Conservation (phyloP, 2,888 invertebrate genomes). For the Spisula solida region DNA sequence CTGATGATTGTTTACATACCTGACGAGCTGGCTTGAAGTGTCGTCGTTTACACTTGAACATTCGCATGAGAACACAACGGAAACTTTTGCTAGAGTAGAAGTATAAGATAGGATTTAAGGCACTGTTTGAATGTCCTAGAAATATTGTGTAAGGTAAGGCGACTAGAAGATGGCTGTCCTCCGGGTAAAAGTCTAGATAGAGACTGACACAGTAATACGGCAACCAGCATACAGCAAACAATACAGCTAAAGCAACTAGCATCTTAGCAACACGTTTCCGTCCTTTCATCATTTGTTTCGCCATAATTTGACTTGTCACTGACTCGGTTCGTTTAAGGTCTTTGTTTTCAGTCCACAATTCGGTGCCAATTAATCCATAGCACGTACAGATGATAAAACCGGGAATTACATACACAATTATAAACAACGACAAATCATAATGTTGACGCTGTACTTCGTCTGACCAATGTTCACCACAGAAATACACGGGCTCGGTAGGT, state of each 20-base stretch:
- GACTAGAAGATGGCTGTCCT: constrained; percentile 84
- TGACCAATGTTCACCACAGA: constrained; percentile 91
- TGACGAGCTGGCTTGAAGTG: constrained; percentile 62
- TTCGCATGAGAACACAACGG: constrained; percentile 89
- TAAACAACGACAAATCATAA: constrained; percentile 92
- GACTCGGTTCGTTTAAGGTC: constrained; percentile 80
- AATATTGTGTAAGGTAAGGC: constrained; percentile 91
- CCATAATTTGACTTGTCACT: constrained; percentile 76
- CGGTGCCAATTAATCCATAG: constrained; percentile 88
- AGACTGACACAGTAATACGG: constrained; percentile 92
- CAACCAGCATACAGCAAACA: constrained; percentile 93
- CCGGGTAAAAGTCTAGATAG: constrained; percentile 89
- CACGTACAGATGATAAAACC: constrained; percentile 89
- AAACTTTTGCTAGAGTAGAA: constrained; percentile 93
- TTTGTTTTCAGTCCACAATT: constrained; percentile 84
- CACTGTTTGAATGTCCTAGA: constrained; percentile 93
- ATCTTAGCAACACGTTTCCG: constrained; percentile 93
- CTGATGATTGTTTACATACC: constrained; percentile 44
- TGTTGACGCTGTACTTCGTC: constrained; percentile 88
- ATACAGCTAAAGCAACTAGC: constrained; percentile 91
- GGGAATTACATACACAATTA: constrained; percentile 93
- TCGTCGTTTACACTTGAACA: constrained; percentile 73
- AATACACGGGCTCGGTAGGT: constrained; percentile 82
- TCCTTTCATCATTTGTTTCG: constrained; percentile 89
- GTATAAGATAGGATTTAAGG: constrained; percentile 93